Conservation (phyloP, 2,888 invertebrate genomes). For the Dyspetes luteomarginatus region DNA sequence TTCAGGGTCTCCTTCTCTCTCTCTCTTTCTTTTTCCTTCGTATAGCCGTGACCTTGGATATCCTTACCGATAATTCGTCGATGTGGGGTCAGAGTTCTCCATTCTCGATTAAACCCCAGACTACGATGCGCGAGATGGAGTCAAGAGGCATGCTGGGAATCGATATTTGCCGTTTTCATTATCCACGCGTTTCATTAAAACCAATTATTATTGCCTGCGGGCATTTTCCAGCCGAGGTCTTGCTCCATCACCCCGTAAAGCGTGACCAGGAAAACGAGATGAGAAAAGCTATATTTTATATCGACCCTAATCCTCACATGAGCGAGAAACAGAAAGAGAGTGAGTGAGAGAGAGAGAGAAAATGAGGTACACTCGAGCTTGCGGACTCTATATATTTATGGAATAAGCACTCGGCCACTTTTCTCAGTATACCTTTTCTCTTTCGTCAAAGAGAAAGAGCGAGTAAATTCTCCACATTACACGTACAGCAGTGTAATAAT, state of each 20-base stretch:
- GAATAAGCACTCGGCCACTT: conserved; percentile 15
- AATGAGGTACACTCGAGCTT: conserved; percentile 28
- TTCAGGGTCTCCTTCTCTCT: conserved; percentile 17
- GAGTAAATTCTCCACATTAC: conserved; percentile 12
- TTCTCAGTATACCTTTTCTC: background rate
- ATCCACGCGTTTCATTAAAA: conserved; percentile 54
- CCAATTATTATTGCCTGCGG: conserved; percentile 55
- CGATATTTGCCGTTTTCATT: conserved; percentile 48
- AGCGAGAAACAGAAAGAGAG: background rate
- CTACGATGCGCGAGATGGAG: background rate
- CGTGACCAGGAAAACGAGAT: background rate
- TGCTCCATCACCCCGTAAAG: background rate
- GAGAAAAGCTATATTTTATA: conserved; percentile 35
- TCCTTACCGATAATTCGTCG: conserved; percentile 16
- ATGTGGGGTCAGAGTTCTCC: conserved; percentile 17
- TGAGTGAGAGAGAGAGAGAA: background rate
- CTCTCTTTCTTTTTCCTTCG: conserved; percentile 50
- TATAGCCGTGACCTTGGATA: conserved; percentile 51
- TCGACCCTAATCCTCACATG: conserved; percentile 41
- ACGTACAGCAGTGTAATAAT: conserved; percentile 9
- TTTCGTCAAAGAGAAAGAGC: conserved; percentile 22
- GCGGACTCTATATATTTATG: conserved; percentile 11
- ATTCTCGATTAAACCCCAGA: conserved; percentile 9
- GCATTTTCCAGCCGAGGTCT: conserved; percentile 27
- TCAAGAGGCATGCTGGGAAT: conserved; percentile 23